Base-by-base conservation (phyloP, 2,797 vertebrate genomes). In the Lacerta bilineata region DNA sequence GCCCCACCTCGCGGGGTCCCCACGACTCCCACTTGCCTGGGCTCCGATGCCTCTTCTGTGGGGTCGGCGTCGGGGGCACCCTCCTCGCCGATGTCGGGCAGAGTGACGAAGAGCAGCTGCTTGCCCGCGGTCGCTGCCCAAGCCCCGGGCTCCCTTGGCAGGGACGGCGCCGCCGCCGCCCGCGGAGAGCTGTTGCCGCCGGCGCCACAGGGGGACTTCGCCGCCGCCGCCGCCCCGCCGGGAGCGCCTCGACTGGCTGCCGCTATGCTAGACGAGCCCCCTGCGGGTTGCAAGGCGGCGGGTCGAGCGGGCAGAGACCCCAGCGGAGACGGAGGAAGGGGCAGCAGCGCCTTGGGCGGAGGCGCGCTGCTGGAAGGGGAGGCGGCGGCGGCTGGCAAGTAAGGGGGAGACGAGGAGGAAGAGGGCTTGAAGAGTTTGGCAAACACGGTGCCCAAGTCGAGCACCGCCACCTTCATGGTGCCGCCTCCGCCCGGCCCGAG, bases 81-180 rank as follows among this genome's bases (percentile, higher is more conserved):
- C 85, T 97, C 97, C 84, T 97, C 96, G 2, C 97, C 96, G 71
- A 97, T 95, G 91, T 87, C 95, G 0, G 97, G 97, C 87, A 96
- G 90, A 18, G 94, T 84, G 88, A 92, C 89, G 90, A 93, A 8
- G 41, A 92, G 93, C 85, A 90, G 82, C 66, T 36, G 89, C 85
- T 77, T 27, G 86, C 69, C 80, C 0, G 43, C 92, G 0, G 91
- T 36, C 2, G 88, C 25, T 29, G 43, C 61, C 83, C 91, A 69
- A 0, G 59, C 36, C 36, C 43, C 41, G 33, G 80, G 27, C 29
- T 95, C 93, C 18, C 39, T 66, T 5, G 89, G 90, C 2, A 17
- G 68, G 0, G 71, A 78, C 13, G 81, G 61, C 17, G 33, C 6
- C 15, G 55, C 17, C 15, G 55, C 41, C 11, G 41, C 33, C 20